A percentile compares a stretch with the other conserved stretches of the same genome.
phyloP scores from a whole-genome alignment of 2,797 vertebrate species.

The Natrix natrix region DNA sequence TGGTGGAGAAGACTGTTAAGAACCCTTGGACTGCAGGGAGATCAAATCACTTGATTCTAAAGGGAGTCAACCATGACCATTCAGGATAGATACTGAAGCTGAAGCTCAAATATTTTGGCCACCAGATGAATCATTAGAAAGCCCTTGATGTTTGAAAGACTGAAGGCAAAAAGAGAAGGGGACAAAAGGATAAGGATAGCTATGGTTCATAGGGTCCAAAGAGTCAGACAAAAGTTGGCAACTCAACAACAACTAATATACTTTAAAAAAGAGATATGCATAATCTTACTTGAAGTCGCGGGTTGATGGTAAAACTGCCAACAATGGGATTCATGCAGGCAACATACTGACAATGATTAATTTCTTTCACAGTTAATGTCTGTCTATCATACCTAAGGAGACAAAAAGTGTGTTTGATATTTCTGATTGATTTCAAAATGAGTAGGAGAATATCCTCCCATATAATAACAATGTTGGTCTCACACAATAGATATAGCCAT shows the following conservation, averaged over 20 bases:
- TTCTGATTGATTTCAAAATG: not conserved
- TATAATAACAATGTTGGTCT: not conserved
- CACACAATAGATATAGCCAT: not conserved
- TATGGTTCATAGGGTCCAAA: not conserved
- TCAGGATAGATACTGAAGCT: not conserved
- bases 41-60: not conserved
- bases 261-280: constrained; percentile 18
- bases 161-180: not conserved
- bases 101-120: not conserved
- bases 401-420: constrained; percentile 18
- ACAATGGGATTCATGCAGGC: constrained; percentile 79
- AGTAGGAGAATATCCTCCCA: not conserved
- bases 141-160: not conserved
- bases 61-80: not conserved
- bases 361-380: constrained; percentile 77
- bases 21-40: not conserved
- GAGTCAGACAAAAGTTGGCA: not conserved
- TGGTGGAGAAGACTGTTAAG: not conserved
- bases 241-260: not conserved
- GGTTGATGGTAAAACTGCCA: constrained; percentile 79
- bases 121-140: not conserved
- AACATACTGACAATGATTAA: constrained; percentile 77
- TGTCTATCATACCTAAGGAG: constrained; percentile 75
- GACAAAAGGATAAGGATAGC: not conserved
- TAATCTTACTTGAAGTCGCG: constrained; percentile 75